Base-by-base conservation (phyloP, 2,113 vertebrate species). In the Bubo blakistoni region DNA sequence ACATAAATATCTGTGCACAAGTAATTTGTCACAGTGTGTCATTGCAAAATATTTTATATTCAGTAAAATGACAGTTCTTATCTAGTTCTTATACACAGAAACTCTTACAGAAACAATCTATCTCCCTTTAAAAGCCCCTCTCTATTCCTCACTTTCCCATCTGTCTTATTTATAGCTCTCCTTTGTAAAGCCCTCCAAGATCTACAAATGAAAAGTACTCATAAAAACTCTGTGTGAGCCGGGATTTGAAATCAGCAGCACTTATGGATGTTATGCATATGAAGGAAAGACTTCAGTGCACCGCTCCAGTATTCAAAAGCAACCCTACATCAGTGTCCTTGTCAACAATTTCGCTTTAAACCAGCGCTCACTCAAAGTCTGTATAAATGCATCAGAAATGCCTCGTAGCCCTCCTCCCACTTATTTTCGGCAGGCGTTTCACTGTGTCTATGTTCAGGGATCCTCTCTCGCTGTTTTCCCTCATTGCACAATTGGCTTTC, bases 151-250 rank as follows among this genome's bases (percentile, higher is more conserved):
- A 13, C 44, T 90, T 76, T 73, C 82, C 71, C 62, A 88, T 87
- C 87, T 58, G 71, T 92, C 88, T 92, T 96, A 95, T 91, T 96
- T 86, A 95, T 74, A 96, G 91, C 81, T 71, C 77, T 92, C 88
- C 44, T 96, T 93, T 91, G 83, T 92, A 40, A 78, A 94, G 52
- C 27, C 1, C 77, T 92, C 44, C 38, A 58, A 58, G 67, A 95
- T 30, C 47, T 24, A 52, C 1, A 2, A 77, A 84, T 59, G 57
- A 92, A 71, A 92, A 92, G 65, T 59, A 62, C 78, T 86, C 84
- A 61, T 93, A 94, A 94, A 97, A 92, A n/a, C 90, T 36, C 67
- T 0, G 1, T 65, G 71, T 62, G 67, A 93, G 71, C 18, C 0
- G 2, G 67, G 76, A 67, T 54, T 76, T 66, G 79, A 90, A 88